These are phyloP conservation scores for Ennomos fuscantarius DNA, from an alignment of 2,888 invertebrate species.

Conservation along the genomic window DNA sequence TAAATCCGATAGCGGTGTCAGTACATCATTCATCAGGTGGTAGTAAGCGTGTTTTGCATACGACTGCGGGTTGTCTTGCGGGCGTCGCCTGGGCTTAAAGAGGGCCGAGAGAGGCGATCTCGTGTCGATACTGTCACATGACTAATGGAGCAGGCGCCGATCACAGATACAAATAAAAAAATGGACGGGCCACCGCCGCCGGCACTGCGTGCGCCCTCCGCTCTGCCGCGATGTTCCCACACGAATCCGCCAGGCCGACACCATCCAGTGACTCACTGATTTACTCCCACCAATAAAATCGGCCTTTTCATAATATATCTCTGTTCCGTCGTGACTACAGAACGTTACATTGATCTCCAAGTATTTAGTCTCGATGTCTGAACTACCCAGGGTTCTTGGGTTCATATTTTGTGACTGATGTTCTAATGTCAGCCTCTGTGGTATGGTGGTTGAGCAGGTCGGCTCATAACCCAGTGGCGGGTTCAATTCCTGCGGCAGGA, in stretches of 20 bases:
- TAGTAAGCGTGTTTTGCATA: constrained; percentile 72
- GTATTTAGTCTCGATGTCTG: constrained; percentile 24
- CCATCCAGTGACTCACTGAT: constrained; percentile 33
- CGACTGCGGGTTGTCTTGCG: constrained; percentile 62
- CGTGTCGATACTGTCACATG: constrained; percentile 83
- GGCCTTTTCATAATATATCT: constrained; percentile 33
- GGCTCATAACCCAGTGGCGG: too few relatives aligned
- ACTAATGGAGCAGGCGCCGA: constrained; percentile 84
- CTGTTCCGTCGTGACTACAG: constrained; percentile 25
- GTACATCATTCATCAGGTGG: constrained; percentile 77
- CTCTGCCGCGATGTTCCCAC: constrained; percentile 39
- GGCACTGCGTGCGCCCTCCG: constrained; percentile 38
- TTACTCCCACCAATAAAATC: constrained; percentile 34
- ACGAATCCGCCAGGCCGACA: constrained; percentile 32
- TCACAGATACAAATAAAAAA: constrained; percentile 82
- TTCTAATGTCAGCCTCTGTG: too few relatives aligned
- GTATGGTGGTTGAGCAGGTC: too few relatives aligned
- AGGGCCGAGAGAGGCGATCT: constrained; percentile 74
- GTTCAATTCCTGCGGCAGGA: too few relatives aligned
- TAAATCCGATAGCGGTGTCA: constrained; percentile 53
- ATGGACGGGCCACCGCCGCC: constrained; percentile 61
- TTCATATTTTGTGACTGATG: constrained; percentile 32
- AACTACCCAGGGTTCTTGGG: constrained; percentile 23
- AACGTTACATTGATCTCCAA: constrained; percentile 23
- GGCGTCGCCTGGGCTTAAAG: constrained; percentile 75